A percentile compares a stretch with the other conserved stretches of the same genome.
Conservation (phyloP, 2,113 vertebrate species). For the Sialia sialis region DNA sequence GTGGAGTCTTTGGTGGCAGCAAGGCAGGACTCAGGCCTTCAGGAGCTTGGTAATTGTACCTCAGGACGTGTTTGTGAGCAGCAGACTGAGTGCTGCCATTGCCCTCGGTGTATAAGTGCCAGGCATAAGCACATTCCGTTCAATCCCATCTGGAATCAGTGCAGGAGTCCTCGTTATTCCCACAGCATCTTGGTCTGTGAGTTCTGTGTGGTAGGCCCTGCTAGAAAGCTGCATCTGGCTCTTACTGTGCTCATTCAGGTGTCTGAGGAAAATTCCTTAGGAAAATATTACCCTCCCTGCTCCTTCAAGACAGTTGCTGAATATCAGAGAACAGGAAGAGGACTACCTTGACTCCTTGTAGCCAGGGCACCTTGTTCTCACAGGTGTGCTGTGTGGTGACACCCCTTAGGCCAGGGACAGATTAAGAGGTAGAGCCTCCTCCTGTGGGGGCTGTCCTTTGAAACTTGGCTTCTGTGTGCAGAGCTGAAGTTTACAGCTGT, state of each 20-base stretch:
- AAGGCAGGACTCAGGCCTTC: not conserved
- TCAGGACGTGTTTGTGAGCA: fast-evolving
- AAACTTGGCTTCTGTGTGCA: not conserved
- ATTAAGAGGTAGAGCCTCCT: not conserved
- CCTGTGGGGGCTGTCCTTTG: not conserved
- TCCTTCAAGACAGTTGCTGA: not conserved
- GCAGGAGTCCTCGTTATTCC: not conserved
- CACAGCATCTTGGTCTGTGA: not conserved
- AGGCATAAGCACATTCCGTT: not conserved
- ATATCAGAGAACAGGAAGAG: not conserved
- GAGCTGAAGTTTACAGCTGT: not conserved
- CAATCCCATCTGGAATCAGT: not conserved
- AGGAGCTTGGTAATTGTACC: not conserved
- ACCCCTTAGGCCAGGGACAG: not conserved
- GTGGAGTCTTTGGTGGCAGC: not conserved
- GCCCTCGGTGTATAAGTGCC: not conserved
- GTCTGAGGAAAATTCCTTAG: not conserved
- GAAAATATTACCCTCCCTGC: not conserved
- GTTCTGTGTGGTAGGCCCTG: not conserved
- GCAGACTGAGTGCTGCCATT: not conserved
- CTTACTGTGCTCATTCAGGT: not conserved
- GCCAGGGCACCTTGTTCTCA: not conserved
- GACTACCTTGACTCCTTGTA: not conserved
- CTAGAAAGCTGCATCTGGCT: not conserved
- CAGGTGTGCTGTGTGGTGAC: not conserved